Base-by-base conservation (phyloP, 2,797 vertebrate species). In the Oryzias dopingdopingensis region DNA sequence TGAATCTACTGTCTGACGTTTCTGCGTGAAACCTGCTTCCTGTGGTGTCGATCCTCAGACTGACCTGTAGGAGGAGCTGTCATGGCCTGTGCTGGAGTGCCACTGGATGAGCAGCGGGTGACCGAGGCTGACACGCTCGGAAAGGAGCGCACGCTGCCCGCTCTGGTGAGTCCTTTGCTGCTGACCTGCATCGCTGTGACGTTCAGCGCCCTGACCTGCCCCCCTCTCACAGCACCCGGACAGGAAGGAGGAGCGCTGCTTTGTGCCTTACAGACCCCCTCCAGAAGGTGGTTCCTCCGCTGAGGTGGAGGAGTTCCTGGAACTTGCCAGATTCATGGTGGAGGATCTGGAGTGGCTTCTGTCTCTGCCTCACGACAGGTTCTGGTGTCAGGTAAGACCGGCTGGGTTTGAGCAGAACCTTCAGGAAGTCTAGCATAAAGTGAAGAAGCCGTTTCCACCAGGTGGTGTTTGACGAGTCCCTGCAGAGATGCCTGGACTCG, bases 321-420 rank as follows among this genome's bases (percentile, higher is more conserved):
- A 98, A 68, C 86, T 90, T 60, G 91, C 92, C 71, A 91, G 84
- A 76, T 99, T 98, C 79, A 92, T 98, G 62, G 84, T 84, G 1
- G 93, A 95, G 72, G 97, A 99, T 81, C 88, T 99, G 63, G 94
- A 94, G 59, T 98, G 96, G 96, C 92, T 99, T 58, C 91, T 98
- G 14, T 74, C 90, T 13, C 87, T 96, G 80, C 94, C 96, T 53
- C 96, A 99, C n/a, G 94, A 97, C 81, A 96, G 90, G 70, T 99
- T 98, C 86, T 99, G 96, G 97, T 99, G 96, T 89, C 97, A 99
- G 97, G 97, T 99, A 82, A 57, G 37, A 4, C 6, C 22, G 5
- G 12, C 29, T 4, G 26, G 14, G 4, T 8, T 6, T 22, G 5
- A 16, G 41, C n/a, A 15, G 12, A 16, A 6, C 6, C 15, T 7